A percentile compares a stretch with the other conserved stretches of the same genome.
These are phyloP conservation scores for Chironomus tentans DNA, from an alignment of 2,888 invertebrate species.

Conservation along the genomic window DNA sequence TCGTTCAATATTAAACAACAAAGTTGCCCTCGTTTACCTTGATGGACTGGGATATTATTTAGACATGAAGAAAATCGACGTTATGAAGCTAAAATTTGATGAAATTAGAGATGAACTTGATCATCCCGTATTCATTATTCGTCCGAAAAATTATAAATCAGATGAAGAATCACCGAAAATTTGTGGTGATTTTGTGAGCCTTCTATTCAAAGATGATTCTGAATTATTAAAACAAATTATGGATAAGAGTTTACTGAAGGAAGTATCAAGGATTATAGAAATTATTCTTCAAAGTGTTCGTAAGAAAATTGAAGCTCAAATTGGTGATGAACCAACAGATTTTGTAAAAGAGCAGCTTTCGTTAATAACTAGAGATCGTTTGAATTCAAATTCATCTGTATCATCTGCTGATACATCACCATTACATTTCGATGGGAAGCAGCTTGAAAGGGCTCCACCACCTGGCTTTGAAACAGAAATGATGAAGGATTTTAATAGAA, in stretches of 20 bases:
- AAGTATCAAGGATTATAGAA: background rate
- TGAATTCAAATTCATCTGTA: background rate
- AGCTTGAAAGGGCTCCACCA: background rate
- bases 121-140: background rate
- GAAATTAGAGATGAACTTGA: background rate
- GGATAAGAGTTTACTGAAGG: background rate
- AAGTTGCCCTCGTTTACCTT: background rate
- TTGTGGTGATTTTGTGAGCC: background rate
- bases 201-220: background rate
- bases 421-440: background rate
- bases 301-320: background rate
- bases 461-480: background rate
- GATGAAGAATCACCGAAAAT: background rate
- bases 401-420: background rate
- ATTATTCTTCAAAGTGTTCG: constrained; percentile 3
- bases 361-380: background rate
- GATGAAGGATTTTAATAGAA: constrained; percentile 15
- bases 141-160: background rate
- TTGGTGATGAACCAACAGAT: background rate
- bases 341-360: constrained; percentile 7
- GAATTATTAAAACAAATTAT: background rate
- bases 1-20: constrained; percentile 7
- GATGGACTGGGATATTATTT: background rate
- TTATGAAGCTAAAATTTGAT: background rate
- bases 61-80: background rate